These are phyloP conservation scores for Octodon degus DNA, from an alignment of 2,113 vertebrate genomes.

Conservation along the genomic window DNA sequence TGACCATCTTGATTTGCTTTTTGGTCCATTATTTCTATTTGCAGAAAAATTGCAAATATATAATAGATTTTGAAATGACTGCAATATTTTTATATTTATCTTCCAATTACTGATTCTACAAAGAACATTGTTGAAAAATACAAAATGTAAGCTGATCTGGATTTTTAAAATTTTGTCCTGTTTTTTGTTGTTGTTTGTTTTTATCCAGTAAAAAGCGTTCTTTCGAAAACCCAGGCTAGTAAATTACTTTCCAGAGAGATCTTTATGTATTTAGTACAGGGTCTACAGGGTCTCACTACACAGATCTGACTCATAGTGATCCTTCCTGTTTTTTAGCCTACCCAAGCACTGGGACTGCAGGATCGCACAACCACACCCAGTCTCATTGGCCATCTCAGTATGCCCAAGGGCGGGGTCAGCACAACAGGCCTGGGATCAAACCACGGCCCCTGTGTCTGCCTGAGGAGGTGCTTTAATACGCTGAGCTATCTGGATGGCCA, in stretches of 20 bases:
- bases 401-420: too few species aligned
- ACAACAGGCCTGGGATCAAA: too few species aligned
- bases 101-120: conserved; percentile 49
- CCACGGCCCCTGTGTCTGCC: too few species aligned
- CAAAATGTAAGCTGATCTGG: conserved; percentile 32
- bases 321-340: too few species aligned
- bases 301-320: too few species aligned
- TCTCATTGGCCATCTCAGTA: too few species aligned
- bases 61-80: conserved; percentile 53
- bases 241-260: conserved; percentile 58
- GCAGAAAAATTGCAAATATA: conserved; percentile 42
- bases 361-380: too few species aligned
- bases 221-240: conserved; percentile 52
- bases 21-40: conserved; percentile 56
- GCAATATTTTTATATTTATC: conserved; percentile 46
- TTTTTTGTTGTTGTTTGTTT: background rate
- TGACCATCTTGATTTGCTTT: conserved; percentile 56
- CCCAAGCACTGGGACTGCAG: too few species aligned
- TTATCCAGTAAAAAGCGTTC: conserved; percentile 22
- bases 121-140: conserved; percentile 30
- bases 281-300: too few species aligned
- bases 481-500: too few species aligned
- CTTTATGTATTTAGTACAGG: background rate
- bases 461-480: too few species aligned
- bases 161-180: conserved; percentile 44